Evolutionary conservation across 2,888 invertebrate species (phyloP), one percentile per base, ranked within the genome.

Genomic region (Eupithecia exiguata): DNA sequence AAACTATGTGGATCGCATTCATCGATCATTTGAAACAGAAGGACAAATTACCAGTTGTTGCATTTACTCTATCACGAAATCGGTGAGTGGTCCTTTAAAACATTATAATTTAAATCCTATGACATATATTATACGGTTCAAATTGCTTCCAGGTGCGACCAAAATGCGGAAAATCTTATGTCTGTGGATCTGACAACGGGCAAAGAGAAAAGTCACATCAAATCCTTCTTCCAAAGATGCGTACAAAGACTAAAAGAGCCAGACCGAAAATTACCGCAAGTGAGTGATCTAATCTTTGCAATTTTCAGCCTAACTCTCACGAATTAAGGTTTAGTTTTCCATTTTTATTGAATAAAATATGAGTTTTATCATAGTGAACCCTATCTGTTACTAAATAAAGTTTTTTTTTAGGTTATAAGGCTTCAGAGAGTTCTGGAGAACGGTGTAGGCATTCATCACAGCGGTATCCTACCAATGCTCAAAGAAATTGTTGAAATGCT

Each of bases 401-500:
- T 65, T 9, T 21, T 14, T 58, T 86, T 85, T 53, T 71, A 94
- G 94, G 93, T 94, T 5, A 86, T 93, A 77, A 86, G 93, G 74
- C 80, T 94, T 18, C 93, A 91, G 79, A 87, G 92, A 66, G 94
- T 94, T 0, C 79, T 94, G 35, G 96, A 96, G 82, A 96, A 97
- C 72, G 99, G 99, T 1, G 97, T 99, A 77, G 99, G 99, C 0
- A 97, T 99, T 5, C 99, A 99, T 92, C 99, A 99, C 91, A 99
- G 99, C 89, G 99, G 99, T 16, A 98, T 99, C 81, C 92, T 99
- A 75, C 99, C 99, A 0, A 97, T 99, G 82, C 95, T 99, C n/a
- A 99, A 99, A 88, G 99, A 99, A 95, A 98, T 99, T 70, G 99
- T 99, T 0, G 99, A 99, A 92, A 97, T 99, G 96, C 94, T 99